Evolutionary conservation across 2,888 invertebrate genomes (phyloP).

Genomic region (Sympetrum striolatum): DNA sequence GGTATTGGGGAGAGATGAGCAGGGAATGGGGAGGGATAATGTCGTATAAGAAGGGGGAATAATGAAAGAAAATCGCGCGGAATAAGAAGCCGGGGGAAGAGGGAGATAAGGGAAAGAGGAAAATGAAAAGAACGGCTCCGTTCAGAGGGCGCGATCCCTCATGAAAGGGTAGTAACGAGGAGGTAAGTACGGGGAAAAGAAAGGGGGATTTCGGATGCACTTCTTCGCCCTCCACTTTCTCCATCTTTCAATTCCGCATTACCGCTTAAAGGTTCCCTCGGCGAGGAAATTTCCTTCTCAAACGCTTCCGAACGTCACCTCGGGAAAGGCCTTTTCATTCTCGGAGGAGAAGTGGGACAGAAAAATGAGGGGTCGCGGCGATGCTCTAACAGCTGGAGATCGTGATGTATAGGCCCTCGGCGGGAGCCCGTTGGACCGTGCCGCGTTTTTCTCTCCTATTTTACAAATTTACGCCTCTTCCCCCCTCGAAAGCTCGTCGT

Average conservation of each 20-base stretch:
- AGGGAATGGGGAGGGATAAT: background rate
- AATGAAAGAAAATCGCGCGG: constrained; percentile 22
- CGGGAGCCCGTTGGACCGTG: background rate
- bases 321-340: background rate
- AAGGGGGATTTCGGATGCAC: background rate
- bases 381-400: background rate
- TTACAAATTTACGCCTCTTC: constrained; percentile 16
- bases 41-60: background rate
- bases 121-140: background rate
- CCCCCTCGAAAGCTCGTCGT: background rate
- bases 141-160: background rate
- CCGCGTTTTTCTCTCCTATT: background rate
- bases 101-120: background rate
- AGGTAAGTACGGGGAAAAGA: background rate
- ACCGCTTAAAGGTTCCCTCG: background rate
- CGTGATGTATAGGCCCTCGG: background rate
- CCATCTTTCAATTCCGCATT: background rate
- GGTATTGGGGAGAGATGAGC: background rate
- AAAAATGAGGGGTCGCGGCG: background rate
- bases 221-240: background rate
- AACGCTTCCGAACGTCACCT: background rate
- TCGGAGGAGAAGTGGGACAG: no score
- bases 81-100: background rate
- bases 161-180: background rate
- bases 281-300: background rate